Percentiles rank a stretch among this genome's conserved stretches.
phyloP scores from a whole-genome alignment of 2,113 vertebrate genomes.

The Misgurnus anguillicaudatus region DNA sequence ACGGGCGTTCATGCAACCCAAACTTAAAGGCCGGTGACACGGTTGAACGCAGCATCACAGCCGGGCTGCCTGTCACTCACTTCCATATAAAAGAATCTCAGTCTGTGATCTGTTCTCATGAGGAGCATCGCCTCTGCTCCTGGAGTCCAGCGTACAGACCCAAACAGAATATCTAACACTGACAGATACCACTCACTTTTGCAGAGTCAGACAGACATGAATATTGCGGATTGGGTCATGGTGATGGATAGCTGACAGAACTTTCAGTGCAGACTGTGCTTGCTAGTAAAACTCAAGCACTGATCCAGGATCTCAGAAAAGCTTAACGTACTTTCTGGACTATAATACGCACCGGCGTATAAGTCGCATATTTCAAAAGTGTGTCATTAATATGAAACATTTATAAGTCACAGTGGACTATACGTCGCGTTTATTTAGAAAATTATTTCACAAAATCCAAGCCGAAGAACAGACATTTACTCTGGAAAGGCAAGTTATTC shows the following conservation, averaged over 20 bases:
- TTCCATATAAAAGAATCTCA: conserved; percentile 53
- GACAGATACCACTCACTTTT: not conserved
- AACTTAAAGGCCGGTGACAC: conserved; percentile 66
- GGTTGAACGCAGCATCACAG: conserved; percentile 58
- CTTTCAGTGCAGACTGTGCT: conserved; percentile 16
- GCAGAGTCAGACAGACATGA: conserved; percentile 2
- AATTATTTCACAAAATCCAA: too few relatives aligned
- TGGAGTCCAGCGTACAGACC: not conserved
- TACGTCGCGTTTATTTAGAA: too few relatives aligned
- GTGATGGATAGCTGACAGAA: conserved; percentile 7
- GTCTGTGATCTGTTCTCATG: conserved; percentile 49
- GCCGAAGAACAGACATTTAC: too few relatives aligned
- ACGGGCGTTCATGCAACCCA: conserved; percentile 69
- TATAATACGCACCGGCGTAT: too few relatives aligned
- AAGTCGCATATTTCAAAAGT: too few relatives aligned
- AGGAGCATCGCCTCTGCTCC: conserved; percentile 34
- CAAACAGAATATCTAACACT: conserved; percentile 24
- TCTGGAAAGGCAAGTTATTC: too few relatives aligned
- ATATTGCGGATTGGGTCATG: not conserved
- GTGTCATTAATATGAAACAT: too few relatives aligned
- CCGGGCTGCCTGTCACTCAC: conserved; percentile 65
- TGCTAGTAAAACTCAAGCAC: conserved; percentile 7
- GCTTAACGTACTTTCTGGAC: too few relatives aligned
- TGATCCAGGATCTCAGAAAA: not conserved
- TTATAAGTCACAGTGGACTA: too few relatives aligned